Evolutionary conservation across 2,888 invertebrate genomes (phyloP).

Genomic region (Amiota mariae): DNA sequence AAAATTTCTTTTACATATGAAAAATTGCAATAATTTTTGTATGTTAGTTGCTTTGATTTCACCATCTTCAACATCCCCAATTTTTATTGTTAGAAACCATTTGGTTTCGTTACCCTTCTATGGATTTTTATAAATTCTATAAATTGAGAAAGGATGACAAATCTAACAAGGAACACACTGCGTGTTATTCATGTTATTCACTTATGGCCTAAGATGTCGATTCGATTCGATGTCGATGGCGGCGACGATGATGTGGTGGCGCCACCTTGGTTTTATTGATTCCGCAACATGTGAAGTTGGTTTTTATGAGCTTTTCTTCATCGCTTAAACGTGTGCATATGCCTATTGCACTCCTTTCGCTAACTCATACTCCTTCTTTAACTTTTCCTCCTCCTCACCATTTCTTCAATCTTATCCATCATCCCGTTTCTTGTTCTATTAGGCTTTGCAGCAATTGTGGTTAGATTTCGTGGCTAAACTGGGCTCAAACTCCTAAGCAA

Average conservation of each 20-base stretch:
- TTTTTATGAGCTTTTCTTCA: constrained; percentile 59
- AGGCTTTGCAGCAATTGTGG: constrained; percentile 33
- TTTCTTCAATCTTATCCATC: too few relatives aligned
- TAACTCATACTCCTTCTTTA: constrained; percentile 30
- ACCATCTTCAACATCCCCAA: not conserved
- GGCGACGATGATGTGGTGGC: constrained; percentile 25
- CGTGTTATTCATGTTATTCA: not conserved
- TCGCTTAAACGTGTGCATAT: constrained; percentile 24
- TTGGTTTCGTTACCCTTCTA: constrained; percentile 3
- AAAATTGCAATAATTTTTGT: constrained; percentile 60
- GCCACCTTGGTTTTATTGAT: constrained; percentile 70
- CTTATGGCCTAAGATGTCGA: not conserved
- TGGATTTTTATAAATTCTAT: not conserved
- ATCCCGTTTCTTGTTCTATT: constrained; percentile 41
- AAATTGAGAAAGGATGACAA: constrained; percentile 1
- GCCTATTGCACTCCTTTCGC: constrained; percentile 5
- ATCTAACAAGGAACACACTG: constrained; percentile 42
- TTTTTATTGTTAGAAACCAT: constrained; percentile 6
- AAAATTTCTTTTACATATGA: constrained; percentile 36
- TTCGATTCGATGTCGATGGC: not conserved
- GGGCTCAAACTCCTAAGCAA: constrained; percentile 27
- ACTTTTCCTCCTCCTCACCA: too few relatives aligned
- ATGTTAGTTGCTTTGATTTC: constrained; percentile 37
- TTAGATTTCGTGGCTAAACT: constrained; percentile 1
- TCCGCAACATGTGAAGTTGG: constrained; percentile 58